Conservation (phyloP, 2,797 vertebrate species). For the Phrynocephalus forsythii region DNA sequence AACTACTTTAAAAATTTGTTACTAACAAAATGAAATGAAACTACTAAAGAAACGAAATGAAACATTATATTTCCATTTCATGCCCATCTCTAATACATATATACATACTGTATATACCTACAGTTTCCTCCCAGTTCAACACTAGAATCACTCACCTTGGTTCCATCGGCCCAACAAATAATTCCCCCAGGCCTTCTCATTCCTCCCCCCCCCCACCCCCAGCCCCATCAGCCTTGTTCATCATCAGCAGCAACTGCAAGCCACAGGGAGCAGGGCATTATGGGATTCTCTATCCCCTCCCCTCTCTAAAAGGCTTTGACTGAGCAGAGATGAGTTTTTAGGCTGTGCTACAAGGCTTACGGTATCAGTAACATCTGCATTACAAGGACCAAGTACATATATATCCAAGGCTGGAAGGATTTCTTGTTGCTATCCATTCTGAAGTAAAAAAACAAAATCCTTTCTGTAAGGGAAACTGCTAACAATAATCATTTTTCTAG, state of each 20-base stretch:
- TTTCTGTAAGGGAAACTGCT: background rate
- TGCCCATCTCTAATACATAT: too few species aligned
- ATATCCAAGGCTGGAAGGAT: background rate
- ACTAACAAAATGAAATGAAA: too few species aligned
- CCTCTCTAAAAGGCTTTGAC: too few species aligned
- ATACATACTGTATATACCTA: background rate
- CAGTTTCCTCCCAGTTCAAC: background rate
- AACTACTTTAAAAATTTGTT: too few species aligned
- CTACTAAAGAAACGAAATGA: too few species aligned
- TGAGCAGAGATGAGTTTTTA: too few species aligned
- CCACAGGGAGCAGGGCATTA: background rate
- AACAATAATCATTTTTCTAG: slow-evolving; percentile 31
- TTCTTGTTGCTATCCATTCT: background rate
- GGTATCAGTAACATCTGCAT: background rate
- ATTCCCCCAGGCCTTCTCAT: background rate
- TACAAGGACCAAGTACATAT: background rate
- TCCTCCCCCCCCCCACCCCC: background rate
- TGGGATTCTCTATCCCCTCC: background rate
- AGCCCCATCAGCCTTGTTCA: background rate
- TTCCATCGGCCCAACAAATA: too few species aligned
- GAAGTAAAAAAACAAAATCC: background rate
- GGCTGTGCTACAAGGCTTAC: background rate
- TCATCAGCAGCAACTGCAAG: background rate
- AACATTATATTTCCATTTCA: too few species aligned
- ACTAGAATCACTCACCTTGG: background rate